These are phyloP conservation scores for Chamaetylas fuelleborni DNA, from an alignment of 2,113 vertebrate genomes.

Conservation along the genomic window DNA sequence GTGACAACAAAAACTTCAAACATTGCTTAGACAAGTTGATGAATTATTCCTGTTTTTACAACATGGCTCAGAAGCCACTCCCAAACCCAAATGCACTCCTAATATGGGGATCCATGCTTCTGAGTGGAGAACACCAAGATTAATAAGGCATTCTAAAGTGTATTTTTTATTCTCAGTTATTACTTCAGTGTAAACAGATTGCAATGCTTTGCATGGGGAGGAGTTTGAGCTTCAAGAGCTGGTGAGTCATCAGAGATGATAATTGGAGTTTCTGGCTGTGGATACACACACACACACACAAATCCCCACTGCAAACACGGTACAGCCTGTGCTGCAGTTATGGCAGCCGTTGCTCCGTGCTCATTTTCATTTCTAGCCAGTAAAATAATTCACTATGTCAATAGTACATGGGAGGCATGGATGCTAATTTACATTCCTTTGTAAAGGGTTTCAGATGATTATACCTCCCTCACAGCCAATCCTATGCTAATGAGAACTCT, in stretches of 20 bases:
- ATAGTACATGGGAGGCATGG: conserved; percentile 43
- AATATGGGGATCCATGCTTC: background rate
- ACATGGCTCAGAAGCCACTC: background rate
- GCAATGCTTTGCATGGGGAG: background rate
- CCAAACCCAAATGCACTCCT: background rate
- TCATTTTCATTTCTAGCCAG: conserved; percentile 37
- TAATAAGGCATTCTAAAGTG: background rate
- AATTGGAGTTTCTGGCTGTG: conserved; percentile 17
- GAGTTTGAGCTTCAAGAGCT: background rate
- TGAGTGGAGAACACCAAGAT: background rate
- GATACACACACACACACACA: background rate
- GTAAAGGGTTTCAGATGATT: conserved; percentile 39
- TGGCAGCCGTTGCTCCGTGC: background rate
- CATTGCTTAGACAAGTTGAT: background rate
- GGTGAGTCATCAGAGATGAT: background rate
- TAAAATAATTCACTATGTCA: conserved; percentile 62
- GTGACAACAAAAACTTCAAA: background rate
- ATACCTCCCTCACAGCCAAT: conserved; percentile 20
- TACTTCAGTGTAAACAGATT: conserved; percentile 19
- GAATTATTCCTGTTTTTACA: background rate
- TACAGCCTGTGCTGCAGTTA: background rate
- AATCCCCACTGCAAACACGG: conserved; percentile 18
- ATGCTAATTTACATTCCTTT: conserved; percentile 56
- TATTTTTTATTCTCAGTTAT: background rate
- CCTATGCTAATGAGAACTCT: conserved; percentile 50